phyloP scores from a whole-genome alignment of 2,113 vertebrate genomes.

The Mesocricetus auratus region DNA sequence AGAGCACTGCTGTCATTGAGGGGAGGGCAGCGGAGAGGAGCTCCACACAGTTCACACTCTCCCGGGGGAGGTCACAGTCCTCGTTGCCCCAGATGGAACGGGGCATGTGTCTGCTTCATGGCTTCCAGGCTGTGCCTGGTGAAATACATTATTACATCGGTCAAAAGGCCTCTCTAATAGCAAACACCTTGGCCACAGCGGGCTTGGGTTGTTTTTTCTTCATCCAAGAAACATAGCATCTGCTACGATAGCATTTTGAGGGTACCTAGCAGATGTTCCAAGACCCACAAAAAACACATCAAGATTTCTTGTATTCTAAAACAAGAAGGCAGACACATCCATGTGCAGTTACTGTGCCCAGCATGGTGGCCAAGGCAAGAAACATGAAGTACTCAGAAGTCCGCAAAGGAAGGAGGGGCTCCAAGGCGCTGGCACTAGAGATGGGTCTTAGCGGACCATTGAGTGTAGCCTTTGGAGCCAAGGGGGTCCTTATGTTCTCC shows the following conservation, averaged over 20 bases:
- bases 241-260: not conserved
- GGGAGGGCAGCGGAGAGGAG: accelerated
- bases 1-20: accelerated
- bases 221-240: not conserved
- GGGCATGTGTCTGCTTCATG: not conserved
- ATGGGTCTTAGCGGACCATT: no score
- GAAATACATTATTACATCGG: not conserved
- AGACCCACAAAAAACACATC: not conserved
- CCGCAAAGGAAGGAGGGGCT: not conserved
- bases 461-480: not conserved
- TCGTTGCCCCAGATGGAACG: not conserved
- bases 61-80: not conserved
- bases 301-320: not conserved
- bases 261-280: not conserved
- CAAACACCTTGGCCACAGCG: not conserved
- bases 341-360: not conserved
- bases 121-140: not conserved
- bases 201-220: not conserved
- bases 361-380: not conserved
- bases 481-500: not conserved
- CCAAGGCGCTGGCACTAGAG: not conserved
- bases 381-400: not conserved
- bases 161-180: not conserved
- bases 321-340: not conserved
- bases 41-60: accelerated